Evolutionary conservation across 2,888 invertebrate genomes (phyloP).

Genomic region (Tetragonisca angustula): DNA sequence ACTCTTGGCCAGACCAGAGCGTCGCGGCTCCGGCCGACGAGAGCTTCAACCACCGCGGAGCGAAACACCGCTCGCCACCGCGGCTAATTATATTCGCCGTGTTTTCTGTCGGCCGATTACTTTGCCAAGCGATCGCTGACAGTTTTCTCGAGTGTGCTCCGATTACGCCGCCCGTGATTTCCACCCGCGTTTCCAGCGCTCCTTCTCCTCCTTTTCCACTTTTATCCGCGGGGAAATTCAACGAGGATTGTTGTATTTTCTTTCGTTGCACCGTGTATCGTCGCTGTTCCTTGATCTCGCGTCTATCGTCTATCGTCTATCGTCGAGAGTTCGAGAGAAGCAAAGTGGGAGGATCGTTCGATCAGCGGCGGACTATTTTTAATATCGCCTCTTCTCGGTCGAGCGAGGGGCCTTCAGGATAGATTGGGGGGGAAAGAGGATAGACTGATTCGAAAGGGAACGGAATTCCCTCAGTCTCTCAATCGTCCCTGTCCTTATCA

Average conservation of each 20-base stretch:
- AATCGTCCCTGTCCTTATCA: slow-evolving; percentile 29
- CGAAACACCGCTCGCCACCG: not conserved
- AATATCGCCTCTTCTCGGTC: not conserved
- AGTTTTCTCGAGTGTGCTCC: not conserved
- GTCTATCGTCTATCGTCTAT: not conserved
- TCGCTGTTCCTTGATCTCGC: not conserved
- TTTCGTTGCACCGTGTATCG: not conserved
- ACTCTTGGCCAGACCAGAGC: not conserved
- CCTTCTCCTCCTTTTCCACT: not conserved
- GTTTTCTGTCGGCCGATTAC: slow-evolving; percentile 38
- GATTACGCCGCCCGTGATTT: not conserved
- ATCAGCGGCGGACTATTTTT: slow-evolving; percentile 33
- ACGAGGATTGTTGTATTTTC: not conserved
- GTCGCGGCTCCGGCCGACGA: not conserved
- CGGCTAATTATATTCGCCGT: slow-evolving; percentile 35
- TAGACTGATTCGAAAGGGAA: not conserved
- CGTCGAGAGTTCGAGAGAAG: not conserved
- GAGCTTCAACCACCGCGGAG: not conserved
- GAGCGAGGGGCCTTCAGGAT: not conserved
- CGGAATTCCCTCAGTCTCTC: slow-evolving; percentile 5
- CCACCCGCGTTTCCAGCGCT: not conserved
- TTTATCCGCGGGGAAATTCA: not conserved
- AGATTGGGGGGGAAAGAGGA: not conserved
- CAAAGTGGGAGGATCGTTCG: not conserved
- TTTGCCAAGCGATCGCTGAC: not conserved